These are phyloP conservation scores for Linnaemya vulpina DNA, from an alignment of 2,888 invertebrate species.

Conservation along the genomic window DNA sequence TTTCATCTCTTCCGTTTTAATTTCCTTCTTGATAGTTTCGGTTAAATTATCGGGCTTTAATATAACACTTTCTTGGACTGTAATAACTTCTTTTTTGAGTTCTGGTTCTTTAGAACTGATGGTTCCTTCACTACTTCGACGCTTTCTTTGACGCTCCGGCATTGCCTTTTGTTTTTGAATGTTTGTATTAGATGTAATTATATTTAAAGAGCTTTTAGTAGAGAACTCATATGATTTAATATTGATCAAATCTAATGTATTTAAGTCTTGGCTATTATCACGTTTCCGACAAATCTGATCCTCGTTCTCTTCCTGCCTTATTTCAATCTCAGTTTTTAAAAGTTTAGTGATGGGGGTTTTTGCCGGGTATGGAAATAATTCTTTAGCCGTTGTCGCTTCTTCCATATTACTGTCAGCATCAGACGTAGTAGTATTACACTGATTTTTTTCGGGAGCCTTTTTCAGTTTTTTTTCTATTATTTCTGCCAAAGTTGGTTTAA, in stretches of 20 bases:
- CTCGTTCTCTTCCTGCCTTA: constrained; percentile 77
- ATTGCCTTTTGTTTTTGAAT: constrained; percentile 36
- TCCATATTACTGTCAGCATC: neutral
- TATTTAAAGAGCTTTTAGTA: neutral
- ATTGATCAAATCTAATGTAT: constrained; percentile 23
- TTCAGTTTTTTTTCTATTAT: constrained; percentile 80
- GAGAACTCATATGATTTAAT: neutral
- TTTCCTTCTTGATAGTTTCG: constrained; percentile 14
- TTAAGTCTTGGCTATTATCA: constrained; percentile 75
- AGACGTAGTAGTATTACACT: constrained; percentile 17
- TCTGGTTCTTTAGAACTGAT: constrained; percentile 56
- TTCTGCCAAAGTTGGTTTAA: constrained; percentile 78
- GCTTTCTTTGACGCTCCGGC: constrained; percentile 76
- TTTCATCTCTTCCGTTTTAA: neutral
- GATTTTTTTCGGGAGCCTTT: constrained; percentile 75
- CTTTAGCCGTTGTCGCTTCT: neutral
- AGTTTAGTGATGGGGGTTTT: constrained; percentile 79
- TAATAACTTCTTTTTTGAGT: constrained; percentile 72
- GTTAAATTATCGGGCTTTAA: constrained; percentile 24
- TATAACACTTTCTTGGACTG: constrained; percentile 72
- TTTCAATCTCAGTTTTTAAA: constrained; percentile 77
- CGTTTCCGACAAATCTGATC: constrained; percentile 77
- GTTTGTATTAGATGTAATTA: constrained; percentile 7
- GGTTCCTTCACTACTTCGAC: constrained; percentile 78
- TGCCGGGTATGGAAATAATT: constrained; percentile 65